Evolutionary conservation across 2,113 vertebrate genomes (phyloP).

Genomic region (Oncorhynchus nerka): DNA sequence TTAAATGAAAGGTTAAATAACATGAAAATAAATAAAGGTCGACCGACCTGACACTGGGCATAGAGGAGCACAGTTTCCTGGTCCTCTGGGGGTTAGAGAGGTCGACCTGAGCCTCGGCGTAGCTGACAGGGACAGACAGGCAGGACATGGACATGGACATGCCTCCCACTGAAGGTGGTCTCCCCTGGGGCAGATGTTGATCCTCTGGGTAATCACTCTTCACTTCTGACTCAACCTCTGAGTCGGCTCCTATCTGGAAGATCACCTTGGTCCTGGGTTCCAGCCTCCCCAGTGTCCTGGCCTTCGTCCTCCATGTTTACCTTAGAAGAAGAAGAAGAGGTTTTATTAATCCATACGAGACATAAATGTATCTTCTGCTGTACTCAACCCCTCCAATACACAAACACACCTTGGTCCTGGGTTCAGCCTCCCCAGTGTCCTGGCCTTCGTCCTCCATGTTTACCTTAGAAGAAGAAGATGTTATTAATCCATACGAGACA

Average conservation of each 20-base stretch:
- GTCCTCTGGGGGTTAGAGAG: slow-evolving; percentile 7
- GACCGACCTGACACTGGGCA: slow-evolving; percentile 49
- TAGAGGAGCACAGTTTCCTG: slow-evolving; percentile 58
- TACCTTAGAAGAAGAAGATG: no score
- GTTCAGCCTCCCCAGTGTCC: no score
- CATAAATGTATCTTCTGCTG: no score
- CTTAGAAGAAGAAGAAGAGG: no score
- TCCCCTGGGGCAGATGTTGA: slow-evolving; percentile 26
- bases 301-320: no score
- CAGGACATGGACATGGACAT: slow-evolving; percentile 37
- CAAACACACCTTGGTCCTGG: no score
- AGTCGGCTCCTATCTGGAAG: slow-evolving; percentile 67
- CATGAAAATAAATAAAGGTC: background rate
- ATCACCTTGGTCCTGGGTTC: slow-evolving; percentile 47
- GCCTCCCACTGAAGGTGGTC: slow-evolving; percentile 36
- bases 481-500: no score
- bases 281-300: slow-evolving; percentile 11
- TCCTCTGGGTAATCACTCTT: slow-evolving; percentile 39
- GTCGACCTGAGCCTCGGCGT: slow-evolving; percentile 25
- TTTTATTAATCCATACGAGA: no score
- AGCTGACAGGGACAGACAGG: slow-evolving; percentile 33
- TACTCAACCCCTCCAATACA: no score
- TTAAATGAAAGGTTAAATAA: no score
- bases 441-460: no score
- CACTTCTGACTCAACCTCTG: slow-evolving; percentile 52